Evolutionary conservation across 2,888 invertebrate species (phyloP).

Genomic region (Priocnemis perturbator): DNA sequence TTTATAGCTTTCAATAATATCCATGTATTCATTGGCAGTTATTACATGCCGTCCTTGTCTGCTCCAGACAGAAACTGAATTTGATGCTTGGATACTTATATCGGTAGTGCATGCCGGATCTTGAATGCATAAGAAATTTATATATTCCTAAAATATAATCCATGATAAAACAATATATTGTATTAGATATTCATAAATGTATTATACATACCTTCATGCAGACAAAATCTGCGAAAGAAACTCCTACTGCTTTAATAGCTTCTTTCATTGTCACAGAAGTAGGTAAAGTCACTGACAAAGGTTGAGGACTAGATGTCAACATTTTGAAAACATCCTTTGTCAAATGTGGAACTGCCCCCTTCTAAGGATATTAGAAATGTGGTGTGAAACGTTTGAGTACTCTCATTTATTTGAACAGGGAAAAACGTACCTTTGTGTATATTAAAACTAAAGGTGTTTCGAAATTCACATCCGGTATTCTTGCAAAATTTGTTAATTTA

Average conservation of each 20-base stretch:
- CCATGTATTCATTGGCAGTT: slow-evolving; percentile 84
- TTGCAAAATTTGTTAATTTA: slow-evolving; percentile 78
- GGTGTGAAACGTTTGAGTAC: neutral
- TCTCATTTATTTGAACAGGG: neutral
- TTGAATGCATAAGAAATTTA: slow-evolving; percentile 79
- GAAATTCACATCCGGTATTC: slow-evolving; percentile 77
- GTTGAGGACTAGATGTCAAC: slow-evolving; percentile 79
- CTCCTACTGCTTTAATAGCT: slow-evolving; percentile 81
- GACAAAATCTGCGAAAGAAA: slow-evolving; percentile 79
- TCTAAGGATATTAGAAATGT: slow-evolving; percentile 75
- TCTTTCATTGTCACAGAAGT: slow-evolving; percentile 82
- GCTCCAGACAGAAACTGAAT: slow-evolving; percentile 86
- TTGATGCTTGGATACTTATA: slow-evolving; percentile 84
- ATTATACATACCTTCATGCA: slow-evolving; percentile 75
- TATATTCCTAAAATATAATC: slow-evolving; percentile 72
- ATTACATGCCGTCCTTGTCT: slow-evolving; percentile 85
- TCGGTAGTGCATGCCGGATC: slow-evolving; percentile 83
- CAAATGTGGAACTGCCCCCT: slow-evolving; percentile 89
- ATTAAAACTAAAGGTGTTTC: slow-evolving; percentile 87
- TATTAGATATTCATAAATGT: neutral
- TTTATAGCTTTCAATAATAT: slow-evolving; percentile 84
- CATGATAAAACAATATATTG: neutral
- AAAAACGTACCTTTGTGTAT: slow-evolving; percentile 81
- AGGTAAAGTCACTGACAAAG: slow-evolving; percentile 85
- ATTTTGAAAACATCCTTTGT: slow-evolving; percentile 85